A percentile compares a stretch with the other conserved stretches of the same genome.
Conservation (phyloP, 2,797 vertebrate genomes). For the Furcifer pardalis region DNA sequence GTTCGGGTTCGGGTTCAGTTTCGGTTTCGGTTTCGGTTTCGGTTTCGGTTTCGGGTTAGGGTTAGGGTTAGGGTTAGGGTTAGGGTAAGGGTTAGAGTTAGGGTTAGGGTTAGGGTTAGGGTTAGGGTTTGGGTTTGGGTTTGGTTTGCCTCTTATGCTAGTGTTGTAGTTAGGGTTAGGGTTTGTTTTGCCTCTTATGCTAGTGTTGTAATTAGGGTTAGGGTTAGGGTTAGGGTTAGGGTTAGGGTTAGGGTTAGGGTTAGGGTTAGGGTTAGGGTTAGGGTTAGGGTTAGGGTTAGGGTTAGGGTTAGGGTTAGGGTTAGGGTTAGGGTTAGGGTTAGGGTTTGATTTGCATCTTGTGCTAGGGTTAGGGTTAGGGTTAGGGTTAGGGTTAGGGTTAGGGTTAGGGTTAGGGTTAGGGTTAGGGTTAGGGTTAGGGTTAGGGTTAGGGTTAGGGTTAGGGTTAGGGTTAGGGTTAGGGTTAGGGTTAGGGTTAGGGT, state of each 20-base stretch:
- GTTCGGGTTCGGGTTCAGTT: background rate
- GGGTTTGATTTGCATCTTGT: too few relatives aligned
- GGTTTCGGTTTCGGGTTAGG: background rate
- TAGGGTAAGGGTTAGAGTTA: background rate
- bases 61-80: background rate
- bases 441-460: background rate
- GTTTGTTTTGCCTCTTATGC: too few relatives aligned
- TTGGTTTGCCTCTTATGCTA: too few relatives aligned
- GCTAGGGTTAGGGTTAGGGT: background rate
- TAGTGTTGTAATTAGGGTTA: background rate
- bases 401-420: background rate
- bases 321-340: too few relatives aligned
- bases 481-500: background rate
- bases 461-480: slow-evolving; percentile 6
- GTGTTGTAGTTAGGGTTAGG: too few relatives aligned
- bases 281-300: too few relatives aligned
- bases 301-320: too few relatives aligned
- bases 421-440: background rate
- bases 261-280: background rate
- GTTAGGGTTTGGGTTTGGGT: background rate
- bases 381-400: background rate
- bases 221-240: background rate
- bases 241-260: background rate
- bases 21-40: background rate
- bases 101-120: background rate